Evolutionary conservation across 2,888 invertebrate genomes (phyloP), one percentile per base, ranked within the genome.

Genomic region (Mythimna lalbum): DNA sequence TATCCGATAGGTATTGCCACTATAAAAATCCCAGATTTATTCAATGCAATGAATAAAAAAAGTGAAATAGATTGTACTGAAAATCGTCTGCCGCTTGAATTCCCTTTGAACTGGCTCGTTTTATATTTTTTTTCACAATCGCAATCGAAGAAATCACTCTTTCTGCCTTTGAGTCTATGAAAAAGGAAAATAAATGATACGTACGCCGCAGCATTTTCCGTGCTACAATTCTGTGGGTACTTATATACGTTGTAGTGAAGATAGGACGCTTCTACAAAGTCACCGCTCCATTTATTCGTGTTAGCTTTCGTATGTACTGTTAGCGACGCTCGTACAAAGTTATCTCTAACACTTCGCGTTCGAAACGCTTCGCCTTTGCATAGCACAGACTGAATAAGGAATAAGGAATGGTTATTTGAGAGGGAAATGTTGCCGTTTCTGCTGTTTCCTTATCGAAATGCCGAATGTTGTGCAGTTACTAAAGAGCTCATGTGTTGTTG

Each of bases 311-410:
- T 86, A 77, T 81, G 83, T 86, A 81, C 83, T 84, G 89, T 85
- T 86, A 87, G 87, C 76, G 84, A 87, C 85, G 82, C 76, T 78
- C 73, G 84, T 87, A 89, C 88, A 90, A 90, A 91, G 89, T 90
- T 90, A 91, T 90, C 90, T 89, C 80, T 81, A 84, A 84, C 87
- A 87, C 83, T 88, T 88, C 76, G 83, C 83, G 49, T 81, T 81
- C 76, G 83, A 73, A 83, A 80, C 69, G 75, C 74, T 80, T 79
- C 81, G 82, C 86, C 81, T 87, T 87, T 87, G 86, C 86, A 80
- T 80, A 79, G 78, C 70, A 78, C 70, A 80, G 66, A 77, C 78
- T 83, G 84, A 84, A 88, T 88, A 84, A 80, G 80, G 78, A 86
- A 85, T 86, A 84, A 81, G 82, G 81, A 81, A 84, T 80, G 80